A percentile compares a stretch with the other conserved stretches of the same genome.
These are phyloP conservation scores for Cheilosia grossa DNA, from an alignment of 2,888 invertebrate species.

Conservation along the genomic window DNA sequence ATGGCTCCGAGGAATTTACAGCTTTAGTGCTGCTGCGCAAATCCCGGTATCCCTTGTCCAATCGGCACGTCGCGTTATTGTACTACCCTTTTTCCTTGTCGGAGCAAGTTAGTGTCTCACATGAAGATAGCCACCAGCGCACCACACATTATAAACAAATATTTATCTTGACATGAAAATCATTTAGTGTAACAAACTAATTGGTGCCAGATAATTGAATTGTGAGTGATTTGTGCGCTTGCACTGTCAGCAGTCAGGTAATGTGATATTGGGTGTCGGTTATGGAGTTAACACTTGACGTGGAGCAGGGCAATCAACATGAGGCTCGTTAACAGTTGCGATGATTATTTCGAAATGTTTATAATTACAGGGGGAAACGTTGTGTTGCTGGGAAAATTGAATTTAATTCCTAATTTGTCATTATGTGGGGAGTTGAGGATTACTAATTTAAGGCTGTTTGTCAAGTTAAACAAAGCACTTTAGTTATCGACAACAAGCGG, in stretches of 20 bases:
- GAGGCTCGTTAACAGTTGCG: constrained; percentile 18
- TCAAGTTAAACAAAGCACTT: no score
- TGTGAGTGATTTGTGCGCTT: constrained; percentile 60
- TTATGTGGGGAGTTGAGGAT: not conserved
- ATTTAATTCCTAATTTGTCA: constrained; percentile 4
- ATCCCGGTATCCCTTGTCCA: constrained; percentile 47
- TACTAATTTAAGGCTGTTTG: no score
- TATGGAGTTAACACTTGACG: not conserved
- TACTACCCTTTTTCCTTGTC: constrained; percentile 27
- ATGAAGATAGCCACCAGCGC: constrained; percentile 37
- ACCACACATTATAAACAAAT: constrained; percentile 52
- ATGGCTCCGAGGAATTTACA: constrained; percentile 46
- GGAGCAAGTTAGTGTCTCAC: constrained; percentile 16
- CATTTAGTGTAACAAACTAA: constrained; percentile 67
- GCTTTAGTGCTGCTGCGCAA: constrained; percentile 12
- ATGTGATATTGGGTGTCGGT: constrained; percentile 25
- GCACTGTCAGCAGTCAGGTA: constrained; percentile 22
- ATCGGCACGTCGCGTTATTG: not conserved
- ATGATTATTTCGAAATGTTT: constrained; percentile 5
- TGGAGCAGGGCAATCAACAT: constrained; percentile 1
- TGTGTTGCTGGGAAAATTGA: constrained; percentile 14
- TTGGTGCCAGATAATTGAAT: constrained; percentile 66
- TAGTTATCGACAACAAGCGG: no score
- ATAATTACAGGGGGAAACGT: constrained; percentile 9
- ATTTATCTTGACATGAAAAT: constrained; percentile 65